Conservation (phyloP, 2,113 vertebrate genomes). For the Datnioides undecimradiatus region DNA sequence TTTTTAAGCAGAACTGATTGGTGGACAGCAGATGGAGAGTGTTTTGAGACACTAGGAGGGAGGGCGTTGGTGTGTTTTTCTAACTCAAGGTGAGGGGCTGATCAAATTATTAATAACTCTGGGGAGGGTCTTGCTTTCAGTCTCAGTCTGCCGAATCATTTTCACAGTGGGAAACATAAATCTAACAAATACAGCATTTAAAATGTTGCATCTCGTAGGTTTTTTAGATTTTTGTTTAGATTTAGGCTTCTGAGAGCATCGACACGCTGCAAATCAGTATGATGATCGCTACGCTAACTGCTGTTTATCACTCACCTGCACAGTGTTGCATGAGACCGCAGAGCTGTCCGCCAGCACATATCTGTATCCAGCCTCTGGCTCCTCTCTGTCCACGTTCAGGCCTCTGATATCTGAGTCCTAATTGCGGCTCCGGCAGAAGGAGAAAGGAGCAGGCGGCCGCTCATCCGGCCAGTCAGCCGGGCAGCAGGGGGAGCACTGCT, state of each 20-base stretch:
- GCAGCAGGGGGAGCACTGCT: conserved; percentile 70
- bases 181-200: too few species aligned
- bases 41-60: too few species aligned
- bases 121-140: too few species aligned
- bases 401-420: conserved; percentile 37
- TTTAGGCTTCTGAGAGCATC: neutral
- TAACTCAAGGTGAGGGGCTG: too few species aligned
- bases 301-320: conserved; percentile 4
- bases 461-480: conserved; percentile 40
- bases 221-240: neutral
- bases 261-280: neutral
- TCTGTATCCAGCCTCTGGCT: conserved; percentile 32
- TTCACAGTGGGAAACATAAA: too few species aligned
- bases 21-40: too few species aligned
- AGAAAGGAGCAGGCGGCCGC: conserved; percentile 37
- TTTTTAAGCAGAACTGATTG: too few species aligned
- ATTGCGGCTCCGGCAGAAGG: conserved; percentile 57
- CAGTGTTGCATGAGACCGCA: neutral
- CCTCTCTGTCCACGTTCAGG: neutral
- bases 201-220: neutral
- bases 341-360: neutral
- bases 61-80: too few species aligned
- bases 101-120: too few species aligned
- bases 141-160: too few species aligned
- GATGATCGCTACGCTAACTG: neutral